Evolutionary conservation across 2,113 vertebrate genomes (phyloP).

Genomic region (Ginglymostoma cirratum): DNA sequence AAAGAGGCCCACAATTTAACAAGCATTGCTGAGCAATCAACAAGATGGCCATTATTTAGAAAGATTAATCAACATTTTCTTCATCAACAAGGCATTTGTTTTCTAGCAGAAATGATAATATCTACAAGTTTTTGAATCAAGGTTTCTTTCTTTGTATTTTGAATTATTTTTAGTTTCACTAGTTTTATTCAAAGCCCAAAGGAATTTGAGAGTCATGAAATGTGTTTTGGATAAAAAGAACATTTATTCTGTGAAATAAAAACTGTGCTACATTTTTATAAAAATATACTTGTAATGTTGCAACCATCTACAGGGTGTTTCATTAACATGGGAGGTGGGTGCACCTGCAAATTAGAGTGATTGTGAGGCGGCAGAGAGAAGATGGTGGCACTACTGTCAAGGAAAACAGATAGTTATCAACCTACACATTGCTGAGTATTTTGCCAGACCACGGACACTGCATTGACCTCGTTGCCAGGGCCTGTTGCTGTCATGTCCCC

Average conservation of each 20-base stretch:
- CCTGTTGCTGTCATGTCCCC: too few species aligned
- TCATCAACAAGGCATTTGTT: neutral
- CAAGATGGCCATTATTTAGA: neutral
- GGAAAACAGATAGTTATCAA: too few species aligned
- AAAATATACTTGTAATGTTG: too few species aligned
- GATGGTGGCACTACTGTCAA: too few species aligned
- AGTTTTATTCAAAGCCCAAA: neutral
- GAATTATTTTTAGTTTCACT: neutral
- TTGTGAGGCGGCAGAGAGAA: too few species aligned
- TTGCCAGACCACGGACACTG: too few species aligned
- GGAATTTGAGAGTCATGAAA: neutral
- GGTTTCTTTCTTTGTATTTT: neutral
- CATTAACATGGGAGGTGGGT: too few species aligned
- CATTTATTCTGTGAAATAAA: neutral
- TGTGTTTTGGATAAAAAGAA: neutral
- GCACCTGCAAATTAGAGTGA: too few species aligned
- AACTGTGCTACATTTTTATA: too few species aligned
- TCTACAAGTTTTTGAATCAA: neutral
- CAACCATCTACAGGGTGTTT: too few species aligned
- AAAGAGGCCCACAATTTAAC: neutral
- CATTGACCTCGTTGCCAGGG: too few species aligned
- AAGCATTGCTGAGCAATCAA: neutral
- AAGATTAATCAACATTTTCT: neutral
- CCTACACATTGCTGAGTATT: too few species aligned
- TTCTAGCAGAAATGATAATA: neutral